These are phyloP conservation scores for Cephalopachus bancanus DNA, from an alignment of 2,797 vertebrate species.

Conservation along the genomic window DNA sequence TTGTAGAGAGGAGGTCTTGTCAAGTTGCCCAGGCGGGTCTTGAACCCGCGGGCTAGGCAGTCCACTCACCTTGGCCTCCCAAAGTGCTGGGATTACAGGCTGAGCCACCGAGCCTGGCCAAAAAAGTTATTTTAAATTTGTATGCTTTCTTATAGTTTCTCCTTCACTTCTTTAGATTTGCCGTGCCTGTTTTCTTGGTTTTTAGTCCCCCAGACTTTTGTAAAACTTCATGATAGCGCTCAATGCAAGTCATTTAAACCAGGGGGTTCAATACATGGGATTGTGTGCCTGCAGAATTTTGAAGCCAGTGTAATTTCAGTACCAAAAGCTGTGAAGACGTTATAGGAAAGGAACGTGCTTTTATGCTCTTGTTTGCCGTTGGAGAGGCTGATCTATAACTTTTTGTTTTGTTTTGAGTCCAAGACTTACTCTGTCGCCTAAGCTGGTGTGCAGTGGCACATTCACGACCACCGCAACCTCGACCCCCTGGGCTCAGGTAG, in stretches of 20 bases:
- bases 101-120: no score
- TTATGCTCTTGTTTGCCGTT: not conserved
- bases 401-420: not conserved
- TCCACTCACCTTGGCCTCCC: no score
- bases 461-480: no score
- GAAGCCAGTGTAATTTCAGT: not conserved
- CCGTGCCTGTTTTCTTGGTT: not conserved
- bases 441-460: no score
- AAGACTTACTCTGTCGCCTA: no score
- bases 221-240: not conserved
- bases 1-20: no score
- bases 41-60: no score
- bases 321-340: not conserved
- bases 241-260: not conserved
- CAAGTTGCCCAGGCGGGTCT: no score
- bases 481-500: no score
- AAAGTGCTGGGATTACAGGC: no score
- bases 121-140: slow-evolving; percentile 15
- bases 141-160: not conserved
- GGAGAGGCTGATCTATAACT: not conserved
- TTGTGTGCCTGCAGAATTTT: not conserved
- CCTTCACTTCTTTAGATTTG: not conserved
- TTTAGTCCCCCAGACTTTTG: slow-evolving; percentile 8
- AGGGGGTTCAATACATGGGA: not conserved
- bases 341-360: not conserved